Evolutionary conservation across 2,888 invertebrate species (phyloP), one percentile per base, ranked within the genome.

Genomic region (Acrobasis repandana): DNA sequence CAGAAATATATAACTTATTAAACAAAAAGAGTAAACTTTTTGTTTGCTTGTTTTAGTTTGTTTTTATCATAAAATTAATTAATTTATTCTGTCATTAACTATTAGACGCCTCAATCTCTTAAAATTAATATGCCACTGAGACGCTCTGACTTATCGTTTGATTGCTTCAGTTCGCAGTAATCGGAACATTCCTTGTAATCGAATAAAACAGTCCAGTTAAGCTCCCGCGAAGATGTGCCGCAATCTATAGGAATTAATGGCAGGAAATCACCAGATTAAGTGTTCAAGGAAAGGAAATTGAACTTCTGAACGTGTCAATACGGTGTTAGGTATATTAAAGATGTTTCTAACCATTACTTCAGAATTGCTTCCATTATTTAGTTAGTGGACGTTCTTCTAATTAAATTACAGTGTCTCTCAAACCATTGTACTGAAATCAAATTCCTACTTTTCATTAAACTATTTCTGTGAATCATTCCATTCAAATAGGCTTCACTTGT

Each of bases 191-290:
- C 36, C 54, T 16, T 2, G 18, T 18, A 38, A 54, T 38, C 38
- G 43, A 54, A 54, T 54, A 38, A 54, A 54, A 20, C 38, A 43
- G 54, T 6, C 18, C 2, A 18, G 38, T 11, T 38, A 18, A 18
- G 38, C 43, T 54, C 18, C 1, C 43, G 20, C 18, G 8, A 54
- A 14, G 18, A 38, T 54, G 28, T n/a, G 54, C 38, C 56, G 28
- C 34, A 47, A 57, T 57, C 56, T 33, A 47, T 28, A 14, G 46
- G 16, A 47, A 47, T 57, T 57, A 46, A 46, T 11, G 15, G 46
- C 50, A 16, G 43, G 49, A 20, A 20, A 38, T 38, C 54, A 38
- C 43, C 18, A 43, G 38, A 54, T 43, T 54, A 54, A 54, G 38
- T 38, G 54, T 11, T 38, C 20, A 11, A 34, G 36, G 36, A 54